A percentile compares a stretch with the other conserved stretches of the same genome.
Conservation (phyloP, 2,888 invertebrate genomes). For the Calliphora vomitoria region DNA sequence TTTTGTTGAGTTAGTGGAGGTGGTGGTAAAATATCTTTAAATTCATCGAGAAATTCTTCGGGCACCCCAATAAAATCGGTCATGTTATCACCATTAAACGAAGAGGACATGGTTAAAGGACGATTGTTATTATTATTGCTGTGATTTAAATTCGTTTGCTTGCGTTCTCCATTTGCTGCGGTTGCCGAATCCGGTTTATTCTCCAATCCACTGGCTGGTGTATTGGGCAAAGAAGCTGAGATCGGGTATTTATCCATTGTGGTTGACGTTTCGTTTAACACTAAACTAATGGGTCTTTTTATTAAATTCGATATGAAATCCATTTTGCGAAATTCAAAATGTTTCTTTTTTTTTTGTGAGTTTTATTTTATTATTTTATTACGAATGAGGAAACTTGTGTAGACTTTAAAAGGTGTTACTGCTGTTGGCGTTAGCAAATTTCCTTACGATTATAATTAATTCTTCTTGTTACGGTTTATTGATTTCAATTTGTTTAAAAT, state of each 20-base stretch:
- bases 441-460: constrained; percentile 45
- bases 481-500: constrained; percentile 57
- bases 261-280: constrained; percentile 73
- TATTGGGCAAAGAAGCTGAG: constrained; percentile 58
- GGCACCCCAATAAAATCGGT: constrained; percentile 70
- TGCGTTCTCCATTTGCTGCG: constrained; percentile 14
- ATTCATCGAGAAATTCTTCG: constrained; percentile 59
- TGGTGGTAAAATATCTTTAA: constrained; percentile 66
- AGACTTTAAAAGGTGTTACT: constrained; percentile 14
- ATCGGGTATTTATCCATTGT: constrained; percentile 57
- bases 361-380: neutral
- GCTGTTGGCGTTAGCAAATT: neutral
- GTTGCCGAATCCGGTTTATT: neutral
- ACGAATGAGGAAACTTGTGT: neutral
- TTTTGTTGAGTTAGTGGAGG: constrained; percentile 45
- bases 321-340: constrained; percentile 76
- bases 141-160: neutral
- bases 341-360: neutral
- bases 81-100: constrained; percentile 46
- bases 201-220: constrained; percentile 9
- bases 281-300: constrained; percentile 81
- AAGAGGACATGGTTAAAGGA: constrained; percentile 50
- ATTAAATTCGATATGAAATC: constrained; percentile 83
- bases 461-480: constrained; percentile 62
- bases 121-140: constrained; percentile 8